phyloP scores from a whole-genome alignment of 35 echinoderm and acorn worm species.

The Holothuria glaberrima region DNA sequence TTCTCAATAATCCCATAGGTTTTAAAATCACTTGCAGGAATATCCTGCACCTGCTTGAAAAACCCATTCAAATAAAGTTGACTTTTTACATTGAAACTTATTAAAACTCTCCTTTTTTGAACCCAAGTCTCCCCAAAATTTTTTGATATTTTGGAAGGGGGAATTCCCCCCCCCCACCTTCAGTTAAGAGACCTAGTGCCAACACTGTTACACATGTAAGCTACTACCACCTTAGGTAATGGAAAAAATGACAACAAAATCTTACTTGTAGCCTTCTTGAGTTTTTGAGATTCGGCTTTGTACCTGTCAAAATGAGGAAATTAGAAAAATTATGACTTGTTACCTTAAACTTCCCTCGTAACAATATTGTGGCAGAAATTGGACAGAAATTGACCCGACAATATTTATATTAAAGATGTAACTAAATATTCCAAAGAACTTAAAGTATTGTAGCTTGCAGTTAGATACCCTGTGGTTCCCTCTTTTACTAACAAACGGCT shows the following conservation, averaged over 20 bases:
- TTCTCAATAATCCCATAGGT: no score
- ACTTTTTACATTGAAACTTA: no score
- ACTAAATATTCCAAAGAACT: neutral
- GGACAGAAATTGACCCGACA: neutral
- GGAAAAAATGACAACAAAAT: neutral
- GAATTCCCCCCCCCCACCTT: no score
- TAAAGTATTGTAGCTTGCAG: neutral
- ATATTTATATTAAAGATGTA: neutral
- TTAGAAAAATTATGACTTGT: neutral
- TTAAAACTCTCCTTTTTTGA: no score
- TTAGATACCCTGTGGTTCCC: neutral
- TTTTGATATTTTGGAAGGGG: no score
- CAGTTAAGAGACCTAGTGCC: no score
- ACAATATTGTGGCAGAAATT: neutral
- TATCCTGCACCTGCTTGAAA: no score
- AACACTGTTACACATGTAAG: no score
- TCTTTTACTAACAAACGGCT: neutral
- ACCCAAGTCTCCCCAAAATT: no score
- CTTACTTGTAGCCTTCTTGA: conserved; percentile 15
- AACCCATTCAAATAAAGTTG: no score
- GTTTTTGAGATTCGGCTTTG: conserved; percentile 8
- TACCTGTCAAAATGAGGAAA: neutral
- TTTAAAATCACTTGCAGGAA: no score
- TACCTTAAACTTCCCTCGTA: neutral
- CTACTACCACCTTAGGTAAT: no score